Evolutionary conservation across 2,797 vertebrate species (phyloP), one percentile per base, ranked within the genome.

Genomic region (Falco columbarius): DNA sequence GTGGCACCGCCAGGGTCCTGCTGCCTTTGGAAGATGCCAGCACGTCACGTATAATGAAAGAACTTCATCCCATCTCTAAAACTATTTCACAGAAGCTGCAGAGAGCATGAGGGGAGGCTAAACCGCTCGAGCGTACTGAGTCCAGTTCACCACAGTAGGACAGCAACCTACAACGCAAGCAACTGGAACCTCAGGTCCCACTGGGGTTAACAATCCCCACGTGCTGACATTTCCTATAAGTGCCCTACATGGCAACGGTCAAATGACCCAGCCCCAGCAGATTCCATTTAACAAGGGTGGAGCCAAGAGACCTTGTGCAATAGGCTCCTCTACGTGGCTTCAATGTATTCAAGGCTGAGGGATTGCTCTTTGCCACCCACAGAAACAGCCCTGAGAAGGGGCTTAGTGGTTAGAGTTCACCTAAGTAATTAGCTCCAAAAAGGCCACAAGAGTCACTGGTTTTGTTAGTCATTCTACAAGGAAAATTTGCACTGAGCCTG

Each of bases 191-290:
- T 72, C 40, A 56, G 4, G 30, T 36, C 56, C 51, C 18, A 6
- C 29, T 4, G 22, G 13, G 15, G 7, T 54, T 54, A 56, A 19
- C 4, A 58, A 54, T 21, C 8, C 11, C 27, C 24, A 3, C 0
- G 0, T 56, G 40, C 62, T 72, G 26, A 55, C 1, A 0, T 34
- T 75, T 68, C 62, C 36, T 23, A 9, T 14, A 13, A 46, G 13
- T 10, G 59, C 47, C 36, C n/a, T 32, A 30, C 1, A 1, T 7
- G 10, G 32, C 51, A 66, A 65, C 76, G n/a, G 42, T 30, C 54
- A 74, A 32, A 58, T 2, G 7, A 56, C 14, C 16, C 65, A 63
- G 9, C 4, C 12, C 32, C 40, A 58, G 14, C 2, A 72, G 24
- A 36, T 68, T 81, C 74, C 51, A 73, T 14, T 52, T 55, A 55